A percentile compares a stretch with the other conserved stretches of the same genome.
phyloP scores from a whole-genome alignment of 2,888 invertebrate genomes.

The Himalopsyche tibetana region DNA sequence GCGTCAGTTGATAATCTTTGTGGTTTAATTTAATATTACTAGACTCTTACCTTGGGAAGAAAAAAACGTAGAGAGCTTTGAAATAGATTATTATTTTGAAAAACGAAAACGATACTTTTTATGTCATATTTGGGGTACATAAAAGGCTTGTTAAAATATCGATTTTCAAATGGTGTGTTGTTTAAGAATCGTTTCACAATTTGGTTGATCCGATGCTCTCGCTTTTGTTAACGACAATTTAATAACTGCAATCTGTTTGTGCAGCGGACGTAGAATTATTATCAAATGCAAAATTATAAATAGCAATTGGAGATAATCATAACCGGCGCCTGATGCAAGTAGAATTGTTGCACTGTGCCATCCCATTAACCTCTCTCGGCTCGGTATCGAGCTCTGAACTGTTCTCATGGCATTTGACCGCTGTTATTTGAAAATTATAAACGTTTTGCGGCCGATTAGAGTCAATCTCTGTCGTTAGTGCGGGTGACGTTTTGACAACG shows the following conservation, averaged over 20 bases:
- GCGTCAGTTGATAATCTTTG: too few species aligned
- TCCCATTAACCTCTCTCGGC: conserved; percentile 59
- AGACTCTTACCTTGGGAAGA: too few species aligned
- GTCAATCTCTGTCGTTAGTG: conserved; percentile 55
- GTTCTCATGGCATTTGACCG: conserved; percentile 66
- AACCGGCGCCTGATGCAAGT: conserved; percentile 54
- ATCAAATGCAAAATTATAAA: conserved; percentile 54
- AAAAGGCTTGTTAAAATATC: too few species aligned
- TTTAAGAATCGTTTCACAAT: not conserved
- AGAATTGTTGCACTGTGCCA: conserved; percentile 52
- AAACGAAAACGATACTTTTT: too few species aligned
- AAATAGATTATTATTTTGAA: too few species aligned
- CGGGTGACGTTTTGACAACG: conserved; percentile 64
- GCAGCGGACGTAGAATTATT: conserved; percentile 36
- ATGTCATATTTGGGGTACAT: too few species aligned
- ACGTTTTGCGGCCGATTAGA: conserved; percentile 61
- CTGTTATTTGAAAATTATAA: conserved; percentile 63
- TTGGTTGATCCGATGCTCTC: not conserved
- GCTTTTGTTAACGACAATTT: conserved; percentile 52
- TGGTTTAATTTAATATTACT: too few species aligned
- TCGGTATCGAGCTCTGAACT: conserved; percentile 33
- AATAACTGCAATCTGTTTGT: conserved; percentile 49
- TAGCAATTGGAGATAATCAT: conserved; percentile 50
- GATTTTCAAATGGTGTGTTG: too few species aligned
- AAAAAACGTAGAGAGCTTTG: too few species aligned